Conservation (phyloP, 2,113 vertebrate species). For the Ammospiza nelsoni region DNA sequence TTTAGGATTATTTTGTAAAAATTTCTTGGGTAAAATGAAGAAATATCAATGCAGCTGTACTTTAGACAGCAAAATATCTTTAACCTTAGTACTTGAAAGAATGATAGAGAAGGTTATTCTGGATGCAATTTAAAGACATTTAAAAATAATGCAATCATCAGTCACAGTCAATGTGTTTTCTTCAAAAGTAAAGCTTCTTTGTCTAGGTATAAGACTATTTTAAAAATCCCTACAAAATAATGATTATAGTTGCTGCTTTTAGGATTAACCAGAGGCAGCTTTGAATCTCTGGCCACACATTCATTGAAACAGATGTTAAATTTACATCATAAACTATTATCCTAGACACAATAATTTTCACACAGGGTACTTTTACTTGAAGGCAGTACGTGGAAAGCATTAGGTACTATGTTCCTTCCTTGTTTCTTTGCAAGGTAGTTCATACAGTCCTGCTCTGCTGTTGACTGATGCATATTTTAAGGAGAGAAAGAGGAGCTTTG, state of each 20-base stretch:
- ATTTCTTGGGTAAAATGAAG: not conserved
- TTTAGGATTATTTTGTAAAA: not conserved
- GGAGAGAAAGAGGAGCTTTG: not conserved
- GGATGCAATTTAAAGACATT: not conserved
- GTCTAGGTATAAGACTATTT: not conserved
- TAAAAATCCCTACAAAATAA: not conserved
- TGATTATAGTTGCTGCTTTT: not conserved
- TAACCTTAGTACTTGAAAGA: not conserved
- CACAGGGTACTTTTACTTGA: not conserved
- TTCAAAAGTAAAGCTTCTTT: not conserved
- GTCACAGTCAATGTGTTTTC: rapidly evolving
- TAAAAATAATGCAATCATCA: not conserved
- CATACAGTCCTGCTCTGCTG: not conserved
- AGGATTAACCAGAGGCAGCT: not conserved
- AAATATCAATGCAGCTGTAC: not conserved
- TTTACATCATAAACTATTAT: not conserved
- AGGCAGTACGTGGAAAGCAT: not conserved
- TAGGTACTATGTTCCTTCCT: not conserved
- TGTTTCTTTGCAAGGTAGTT: not conserved
- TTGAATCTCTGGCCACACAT: not conserved
- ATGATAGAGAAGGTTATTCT: not conserved
- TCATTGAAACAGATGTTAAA: not conserved
- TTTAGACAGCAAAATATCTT: not conserved
- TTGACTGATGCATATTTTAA: not conserved
- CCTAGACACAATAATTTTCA: not conserved